Base-by-base conservation (phyloP, 1,140 invertebrate genomes). In the Chionoecetes opilio region DNA sequence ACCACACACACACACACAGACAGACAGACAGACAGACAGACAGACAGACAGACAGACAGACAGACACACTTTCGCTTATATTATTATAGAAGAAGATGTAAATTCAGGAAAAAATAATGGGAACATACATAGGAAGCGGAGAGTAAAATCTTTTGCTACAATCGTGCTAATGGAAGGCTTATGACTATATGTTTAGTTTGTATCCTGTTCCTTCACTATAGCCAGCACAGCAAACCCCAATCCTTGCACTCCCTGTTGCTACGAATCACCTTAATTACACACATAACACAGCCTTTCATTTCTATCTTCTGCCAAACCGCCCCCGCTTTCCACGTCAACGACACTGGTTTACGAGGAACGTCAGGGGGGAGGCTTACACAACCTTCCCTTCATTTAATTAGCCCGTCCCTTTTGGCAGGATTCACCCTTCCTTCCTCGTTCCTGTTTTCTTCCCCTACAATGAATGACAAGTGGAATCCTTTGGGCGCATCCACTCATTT, bases 401-500 rank as follows among this genome's bases (percentile, higher is more conserved):
- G 3, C 63, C n/a, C 63, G n/a, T n/a, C n/a, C n/a, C 63, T 17
- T 75, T 75, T 21, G 26, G 6, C 21, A 75, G 63, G 63, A 75
- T 26, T 75, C 63, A 11, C 35, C 87, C 87, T 29, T 31, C 85
- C 5, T 37, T 41, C 37, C 87, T 35, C 35, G 35, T n/a, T 5
- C 35, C 17, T 21, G n/a, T 21, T n/a, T 9, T 53, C 63, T 53
- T n/a, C 38, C 41, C 88, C 38, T 53, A 46, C 88, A 90, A 46
- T 31, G 88, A 90, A 90, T 53, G 9, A 46, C 38, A 53, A 53
- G 86, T 88, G 86, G 86, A 38, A 88, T 37, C 34, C 38, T 35
- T 88, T 88, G 35, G 38, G 86, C 35, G 37, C 6, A 41, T 38
- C 32, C 17, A 88, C 35, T 88, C 86, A 88, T 88, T 90, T 90